phyloP scores from a whole-genome alignment of 2,888 invertebrate species.

The Andrena flavipes region DNA sequence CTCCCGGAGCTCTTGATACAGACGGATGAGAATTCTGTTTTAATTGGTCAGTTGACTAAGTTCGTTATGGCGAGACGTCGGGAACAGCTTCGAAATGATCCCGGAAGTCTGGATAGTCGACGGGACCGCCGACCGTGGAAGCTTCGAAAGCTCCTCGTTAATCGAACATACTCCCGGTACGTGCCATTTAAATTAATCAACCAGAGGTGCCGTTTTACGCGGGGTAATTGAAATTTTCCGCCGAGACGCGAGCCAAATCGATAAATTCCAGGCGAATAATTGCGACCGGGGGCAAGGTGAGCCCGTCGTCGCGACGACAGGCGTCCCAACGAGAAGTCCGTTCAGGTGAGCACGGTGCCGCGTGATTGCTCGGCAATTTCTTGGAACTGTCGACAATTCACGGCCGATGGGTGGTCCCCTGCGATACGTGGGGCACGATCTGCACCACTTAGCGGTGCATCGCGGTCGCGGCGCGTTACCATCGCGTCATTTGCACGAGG shows the following conservation, averaged over 20 bases:
- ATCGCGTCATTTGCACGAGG: slow-evolving; percentile 8
- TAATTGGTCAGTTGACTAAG: too few species aligned
- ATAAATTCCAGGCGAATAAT: slow-evolving; percentile 52
- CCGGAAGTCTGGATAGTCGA: too few species aligned
- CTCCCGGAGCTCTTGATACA: too few species aligned
- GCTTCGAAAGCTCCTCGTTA: too few species aligned
- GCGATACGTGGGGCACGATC: slow-evolving; percentile 64
- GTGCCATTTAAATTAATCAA: too few species aligned
- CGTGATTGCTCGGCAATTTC: slow-evolving; percentile 71
- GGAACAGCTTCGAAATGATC: too few species aligned
- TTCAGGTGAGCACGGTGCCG: slow-evolving; percentile 18
- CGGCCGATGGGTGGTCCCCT: slow-evolving; percentile 75
- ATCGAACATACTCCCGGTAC: too few species aligned
- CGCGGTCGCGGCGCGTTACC: slow-evolving; percentile 5
- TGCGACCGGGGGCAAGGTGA: slow-evolving; percentile 49
- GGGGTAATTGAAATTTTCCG: slow-evolving; percentile 10
- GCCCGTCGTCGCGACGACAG: slow-evolving; percentile 50
- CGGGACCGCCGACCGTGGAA: too few species aligned
- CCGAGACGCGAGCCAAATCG: slow-evolving; percentile 26
- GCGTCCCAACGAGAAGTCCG: slow-evolving; percentile 19
- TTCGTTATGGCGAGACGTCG: background rate
- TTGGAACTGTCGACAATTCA: slow-evolving; percentile 74
- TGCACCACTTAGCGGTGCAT: slow-evolving; percentile 49
- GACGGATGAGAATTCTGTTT: background rate
- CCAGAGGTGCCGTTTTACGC: too few species aligned